Base-by-base conservation (phyloP, 2,797 vertebrate species). In the Anolis apletophallus region DNA sequence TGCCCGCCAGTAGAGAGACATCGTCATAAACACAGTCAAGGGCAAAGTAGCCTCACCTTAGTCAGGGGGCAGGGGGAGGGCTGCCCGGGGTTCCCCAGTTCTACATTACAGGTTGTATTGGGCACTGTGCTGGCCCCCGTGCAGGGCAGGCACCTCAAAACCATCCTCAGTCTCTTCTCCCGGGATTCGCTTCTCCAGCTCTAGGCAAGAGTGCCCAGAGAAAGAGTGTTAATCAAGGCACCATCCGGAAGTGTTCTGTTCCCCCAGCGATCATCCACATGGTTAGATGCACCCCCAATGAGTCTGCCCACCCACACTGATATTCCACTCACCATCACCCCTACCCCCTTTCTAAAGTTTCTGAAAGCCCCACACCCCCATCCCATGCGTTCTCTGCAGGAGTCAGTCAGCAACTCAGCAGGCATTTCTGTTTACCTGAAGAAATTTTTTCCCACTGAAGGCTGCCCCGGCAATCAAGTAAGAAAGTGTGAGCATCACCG, bases 401-500 rank as follows among this genome's bases (percentile, higher is more conserved):
- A 82, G 29, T 10, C 29, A 67, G 40, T 50, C 74, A 77, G 34
- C 76, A 26, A 29, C 88, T 89, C 11, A 88, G 91, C 64, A 5
- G 59, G 50, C 2, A 80, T 0, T 19, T 73, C 54, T 46, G 26
- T 0, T 91, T 94, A 84, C 90, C 94, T 87, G 32, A 55, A 59
- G 52, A 19, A 84, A 85, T 87, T 32, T 61, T 87, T 5, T 0
- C 90, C 89, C 34, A 32, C 90, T 0, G 13, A 93, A 86, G 40
- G 94, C 93, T 0, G 90, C 94, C 81, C 83, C 88, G 34, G 94
- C 83, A 0, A 96, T 85, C 93, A 97, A 89, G 90, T 93, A 96
- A 88, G 95, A 5, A 52, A 95, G 85, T 1, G 95, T 95, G 84
- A 96, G 88, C 96, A 95, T 96, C 19, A 69, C 80, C 78, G 36